These are phyloP conservation scores for Polyommatus icarus DNA, from an alignment of 2,888 invertebrate species.

Conservation along the genomic window DNA sequence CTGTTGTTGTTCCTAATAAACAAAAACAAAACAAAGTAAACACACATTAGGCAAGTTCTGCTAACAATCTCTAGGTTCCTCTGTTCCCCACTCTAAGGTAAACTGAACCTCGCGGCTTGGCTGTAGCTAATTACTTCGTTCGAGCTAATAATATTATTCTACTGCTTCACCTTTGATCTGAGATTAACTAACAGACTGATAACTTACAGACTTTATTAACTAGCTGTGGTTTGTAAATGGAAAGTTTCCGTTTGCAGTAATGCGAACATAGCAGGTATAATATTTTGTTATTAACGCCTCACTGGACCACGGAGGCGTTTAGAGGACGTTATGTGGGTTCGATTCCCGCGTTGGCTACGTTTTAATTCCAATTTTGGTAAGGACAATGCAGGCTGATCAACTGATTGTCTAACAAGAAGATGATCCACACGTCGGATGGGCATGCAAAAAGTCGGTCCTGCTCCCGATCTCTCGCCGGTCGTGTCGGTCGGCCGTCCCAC, in stretches of 20 bases:
- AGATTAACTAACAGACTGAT: conserved; percentile 10
- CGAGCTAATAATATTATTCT: conserved; percentile 10
- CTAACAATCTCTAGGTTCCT: not conserved
- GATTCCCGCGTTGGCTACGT: too few relatives aligned
- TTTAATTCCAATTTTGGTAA: too few relatives aligned
- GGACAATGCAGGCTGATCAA: too few relatives aligned
- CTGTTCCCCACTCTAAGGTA: not conserved
- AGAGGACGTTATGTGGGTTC: too few relatives aligned
- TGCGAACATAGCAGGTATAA: not conserved
- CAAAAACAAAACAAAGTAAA: not conserved
- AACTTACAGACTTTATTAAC: conserved; percentile 1
- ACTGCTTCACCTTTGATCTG: conserved; percentile 12
- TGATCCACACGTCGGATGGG: too few relatives aligned
- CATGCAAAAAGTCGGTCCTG: too few relatives aligned
- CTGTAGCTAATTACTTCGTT: conserved; percentile 8
- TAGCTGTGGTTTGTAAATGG: not conserved
- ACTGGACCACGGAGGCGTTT: too few relatives aligned
- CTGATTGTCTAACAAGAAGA: too few relatives aligned
- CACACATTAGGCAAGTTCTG: not conserved
- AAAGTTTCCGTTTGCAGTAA: not conserved
- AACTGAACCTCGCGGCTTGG: conserved; percentile 8
- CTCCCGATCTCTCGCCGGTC: too few relatives aligned
- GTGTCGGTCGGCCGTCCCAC: too few relatives aligned
- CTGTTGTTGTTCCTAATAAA: too few relatives aligned
- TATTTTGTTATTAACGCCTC: not conserved